phyloP scores from a whole-genome alignment of 2,888 invertebrate genomes.

The Plutella xylostella region DNA sequence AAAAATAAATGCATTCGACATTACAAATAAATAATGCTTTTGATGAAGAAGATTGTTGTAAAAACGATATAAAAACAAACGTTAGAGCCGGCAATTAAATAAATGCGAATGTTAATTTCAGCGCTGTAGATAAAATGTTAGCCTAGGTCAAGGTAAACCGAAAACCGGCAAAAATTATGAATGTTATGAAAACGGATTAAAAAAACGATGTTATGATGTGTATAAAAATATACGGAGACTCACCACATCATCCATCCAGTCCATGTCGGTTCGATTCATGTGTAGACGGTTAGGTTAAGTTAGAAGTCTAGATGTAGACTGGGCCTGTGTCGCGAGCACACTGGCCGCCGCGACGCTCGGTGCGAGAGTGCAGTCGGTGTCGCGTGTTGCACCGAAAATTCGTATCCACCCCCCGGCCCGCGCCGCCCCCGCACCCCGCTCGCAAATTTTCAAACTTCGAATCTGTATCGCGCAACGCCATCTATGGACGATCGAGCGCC shows the following conservation, averaged over 20 bases:
- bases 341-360: conserved; percentile 63
- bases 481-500: conserved; percentile 51
- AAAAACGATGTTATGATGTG: conserved; percentile 20
- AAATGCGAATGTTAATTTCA: no score
- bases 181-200: not conserved
- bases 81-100: no score
- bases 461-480: conserved; percentile 49
- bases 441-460: conserved; percentile 54
- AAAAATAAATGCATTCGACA: no score
- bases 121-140: conserved; percentile 50
- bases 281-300: conserved; percentile 29
- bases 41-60: no score
- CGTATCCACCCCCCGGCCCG: conserved; percentile 59
- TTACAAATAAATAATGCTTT: no score
- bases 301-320: conserved; percentile 33
- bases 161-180: no score
- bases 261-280: conserved; percentile 48
- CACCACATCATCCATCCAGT: conserved; percentile 67
- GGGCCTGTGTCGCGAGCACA: conserved; percentile 42
- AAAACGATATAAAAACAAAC: no score
- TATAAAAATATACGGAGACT: conserved; percentile 33
- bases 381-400: conserved; percentile 64
- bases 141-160: conserved; percentile 58
- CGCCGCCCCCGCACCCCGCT: conserved; percentile 37
- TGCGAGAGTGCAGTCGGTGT: conserved; percentile 60